phyloP scores from a whole-genome alignment of 1,140 invertebrate genomes.

The Zophobas atratus region DNA sequence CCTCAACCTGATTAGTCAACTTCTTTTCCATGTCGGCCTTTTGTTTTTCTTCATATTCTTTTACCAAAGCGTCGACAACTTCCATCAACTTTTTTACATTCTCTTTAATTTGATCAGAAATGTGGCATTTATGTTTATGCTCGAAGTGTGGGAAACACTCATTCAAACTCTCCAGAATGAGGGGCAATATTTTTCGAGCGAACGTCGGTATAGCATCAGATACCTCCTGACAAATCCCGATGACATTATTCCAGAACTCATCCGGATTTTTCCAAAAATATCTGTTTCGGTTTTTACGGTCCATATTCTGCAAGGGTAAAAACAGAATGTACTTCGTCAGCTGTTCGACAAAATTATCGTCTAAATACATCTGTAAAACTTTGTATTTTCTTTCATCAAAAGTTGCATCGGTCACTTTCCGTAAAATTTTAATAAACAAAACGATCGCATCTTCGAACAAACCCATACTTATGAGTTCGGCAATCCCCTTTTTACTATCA shows the following conservation, averaged over 20 bases:
- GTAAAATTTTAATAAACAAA: slow-evolving; percentile 51
- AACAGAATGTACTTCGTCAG: slow-evolving; percentile 47
- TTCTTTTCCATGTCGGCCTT: slow-evolving; percentile 2
- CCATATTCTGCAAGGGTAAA: slow-evolving; percentile 45
- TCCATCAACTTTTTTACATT: slow-evolving; percentile 64
- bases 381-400: slow-evolving; percentile 46
- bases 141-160: slow-evolving; percentile 66
- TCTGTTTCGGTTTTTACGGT: slow-evolving; percentile 36
- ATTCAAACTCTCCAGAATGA: slow-evolving; percentile 65
- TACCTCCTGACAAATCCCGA: slow-evolving; percentile 28
- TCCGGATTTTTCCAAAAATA: slow-evolving; percentile 55
- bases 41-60: slow-evolving; percentile 60
- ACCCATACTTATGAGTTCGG: not conserved
- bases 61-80: slow-evolving; percentile 61
- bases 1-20: slow-evolving; percentile 47
- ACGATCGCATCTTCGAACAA: slow-evolving; percentile 48
- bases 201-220: slow-evolving; percentile 34
- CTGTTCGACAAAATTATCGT: slow-evolving; percentile 50
- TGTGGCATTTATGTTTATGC: slow-evolving; percentile 62
- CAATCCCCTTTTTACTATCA: not conserved
- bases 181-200: slow-evolving; percentile 64
- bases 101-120: slow-evolving; percentile 62
- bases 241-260: slow-evolving; percentile 52
- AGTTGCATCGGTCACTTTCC: slow-evolving; percentile 42
- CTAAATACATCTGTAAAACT: slow-evolving; percentile 45